Conservation (phyloP, 2,888 invertebrate species). For the Diploptera punctata region DNA sequence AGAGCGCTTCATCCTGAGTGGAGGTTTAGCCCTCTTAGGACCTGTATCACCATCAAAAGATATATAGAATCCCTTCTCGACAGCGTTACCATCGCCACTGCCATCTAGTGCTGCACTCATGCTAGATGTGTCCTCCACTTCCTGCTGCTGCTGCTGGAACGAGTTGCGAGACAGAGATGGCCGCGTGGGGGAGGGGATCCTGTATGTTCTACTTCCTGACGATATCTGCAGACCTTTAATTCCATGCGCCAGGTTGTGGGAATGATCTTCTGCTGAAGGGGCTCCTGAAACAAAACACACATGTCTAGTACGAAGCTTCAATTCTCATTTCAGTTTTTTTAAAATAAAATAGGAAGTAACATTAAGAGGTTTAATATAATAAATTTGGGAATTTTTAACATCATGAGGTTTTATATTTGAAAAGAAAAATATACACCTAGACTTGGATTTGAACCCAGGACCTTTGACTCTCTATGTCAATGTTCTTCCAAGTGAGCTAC, state of each 20-base stretch:
- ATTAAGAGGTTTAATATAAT: no score
- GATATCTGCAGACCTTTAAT: conserved; percentile 83
- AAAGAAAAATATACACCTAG: no score
- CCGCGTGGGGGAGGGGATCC: conserved; percentile 87
- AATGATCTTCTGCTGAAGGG: conserved; percentile 8
- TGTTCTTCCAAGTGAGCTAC: no score
- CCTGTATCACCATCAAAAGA: conserved; percentile 85
- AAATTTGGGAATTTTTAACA: no score
- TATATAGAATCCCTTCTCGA: conserved; percentile 90
- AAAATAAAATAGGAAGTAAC: no score
- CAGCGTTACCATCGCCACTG: conserved; percentile 48
- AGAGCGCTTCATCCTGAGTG: conserved; percentile 74
- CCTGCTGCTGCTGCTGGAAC: conserved; percentile 61
- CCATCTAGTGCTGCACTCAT: conserved; percentile 46
- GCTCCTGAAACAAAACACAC: conserved; percentile 23
- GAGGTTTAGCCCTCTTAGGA: conserved; percentile 89
- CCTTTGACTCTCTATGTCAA: no score
- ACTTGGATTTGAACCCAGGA: no score
- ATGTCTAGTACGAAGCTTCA: no score
- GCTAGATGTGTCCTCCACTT: not conserved
- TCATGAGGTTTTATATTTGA: no score
- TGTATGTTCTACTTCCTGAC: conserved; percentile 86
- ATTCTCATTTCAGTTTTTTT: no score
- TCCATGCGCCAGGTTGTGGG: conserved; percentile 61
- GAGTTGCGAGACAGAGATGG: conserved; percentile 74